phyloP scores from a whole-genome alignment of 2,888 invertebrate species.

The Rutpela maculata region DNA sequence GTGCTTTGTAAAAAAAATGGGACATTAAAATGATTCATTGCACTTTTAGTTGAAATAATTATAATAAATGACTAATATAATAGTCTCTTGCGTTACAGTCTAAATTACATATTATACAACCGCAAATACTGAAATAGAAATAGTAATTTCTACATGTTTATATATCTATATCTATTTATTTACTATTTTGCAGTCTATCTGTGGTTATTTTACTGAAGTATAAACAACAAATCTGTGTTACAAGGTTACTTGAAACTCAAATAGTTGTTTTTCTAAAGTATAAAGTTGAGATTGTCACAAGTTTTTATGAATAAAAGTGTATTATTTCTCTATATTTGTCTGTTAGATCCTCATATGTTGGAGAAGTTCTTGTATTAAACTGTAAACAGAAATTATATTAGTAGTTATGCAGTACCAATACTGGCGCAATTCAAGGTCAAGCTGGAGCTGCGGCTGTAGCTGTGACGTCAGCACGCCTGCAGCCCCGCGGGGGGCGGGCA shows the following conservation, averaged over 20 bases:
- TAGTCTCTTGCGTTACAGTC: background rate
- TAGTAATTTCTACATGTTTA: background rate
- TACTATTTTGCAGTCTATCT: background rate
- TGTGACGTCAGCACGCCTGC: too few species aligned
- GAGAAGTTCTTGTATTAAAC: too few species aligned
- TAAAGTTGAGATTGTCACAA: too few species aligned
- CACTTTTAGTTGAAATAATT: constrained; percentile 15
- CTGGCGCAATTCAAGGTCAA: too few species aligned
- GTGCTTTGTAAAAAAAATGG: background rate
- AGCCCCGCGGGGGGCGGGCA: too few species aligned
- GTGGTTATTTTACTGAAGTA: background rate
- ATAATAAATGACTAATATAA: constrained; percentile 15
- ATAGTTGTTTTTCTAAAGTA: background rate
- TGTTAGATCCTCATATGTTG: too few species aligned
- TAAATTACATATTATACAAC: background rate
- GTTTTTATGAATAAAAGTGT: too few species aligned
- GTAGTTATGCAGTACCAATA: too few species aligned
- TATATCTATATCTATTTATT: background rate
- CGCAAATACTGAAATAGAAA: constrained; percentile 22
- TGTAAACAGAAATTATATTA: too few species aligned
- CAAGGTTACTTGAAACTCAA: constrained; percentile 5
- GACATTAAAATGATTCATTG: constrained; percentile 17
- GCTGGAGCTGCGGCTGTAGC: too few species aligned
- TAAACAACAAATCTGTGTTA: background rate
- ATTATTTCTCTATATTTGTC: too few species aligned